A percentile compares a stretch with the other conserved stretches of the same genome.
Conservation (phyloP, 2,797 vertebrate genomes). For the Gadopsis marmoratus region DNA sequence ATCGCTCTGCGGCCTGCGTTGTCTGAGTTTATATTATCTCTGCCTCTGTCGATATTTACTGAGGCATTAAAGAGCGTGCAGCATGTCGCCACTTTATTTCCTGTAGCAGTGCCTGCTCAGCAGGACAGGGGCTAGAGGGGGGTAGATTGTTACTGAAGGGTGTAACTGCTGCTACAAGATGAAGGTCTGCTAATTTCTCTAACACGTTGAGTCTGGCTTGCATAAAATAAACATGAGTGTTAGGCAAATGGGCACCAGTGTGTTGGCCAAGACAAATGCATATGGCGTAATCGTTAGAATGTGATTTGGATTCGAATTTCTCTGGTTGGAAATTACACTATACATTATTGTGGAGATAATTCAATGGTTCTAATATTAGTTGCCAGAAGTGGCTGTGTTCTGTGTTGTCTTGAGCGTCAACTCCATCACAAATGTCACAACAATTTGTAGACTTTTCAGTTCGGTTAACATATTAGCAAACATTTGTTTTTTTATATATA, state of each 20-base stretch:
- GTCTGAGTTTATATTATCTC: conserved; percentile 81
- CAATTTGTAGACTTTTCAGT: not conserved
- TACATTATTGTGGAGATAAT: conserved; percentile 5
- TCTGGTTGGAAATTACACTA: conserved; percentile 18
- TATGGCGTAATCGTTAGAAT: conserved; percentile 30
- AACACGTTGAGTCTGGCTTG: conserved; percentile 30
- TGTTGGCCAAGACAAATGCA: conserved; percentile 12
- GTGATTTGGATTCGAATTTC: conserved; percentile 20
- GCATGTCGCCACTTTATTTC: conserved; percentile 76
- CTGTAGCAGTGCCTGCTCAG: conserved; percentile 71
- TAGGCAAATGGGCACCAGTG: conserved; percentile 11
- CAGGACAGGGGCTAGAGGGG: conserved; percentile 55
- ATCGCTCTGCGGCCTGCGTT: conserved; percentile 58
- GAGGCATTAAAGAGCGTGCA: conserved; percentile 77
- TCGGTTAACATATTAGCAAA: not conserved
- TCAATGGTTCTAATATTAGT: conserved; percentile 7
- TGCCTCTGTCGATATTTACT: conserved; percentile 81
- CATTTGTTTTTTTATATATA: not conserved
- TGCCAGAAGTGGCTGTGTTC: not conserved
- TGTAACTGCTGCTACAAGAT: conserved; percentile 55
- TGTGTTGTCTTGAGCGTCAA: not conserved
- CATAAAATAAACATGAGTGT: conserved; percentile 3
- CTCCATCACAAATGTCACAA: not conserved
- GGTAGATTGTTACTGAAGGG: conserved; percentile 53
- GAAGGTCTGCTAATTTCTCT: conserved; percentile 53